Percentiles rank a stretch among this genome's conserved stretches.
Conservation (phyloP, 2,797 vertebrate species). For the Steatocranus sp. region DNA sequence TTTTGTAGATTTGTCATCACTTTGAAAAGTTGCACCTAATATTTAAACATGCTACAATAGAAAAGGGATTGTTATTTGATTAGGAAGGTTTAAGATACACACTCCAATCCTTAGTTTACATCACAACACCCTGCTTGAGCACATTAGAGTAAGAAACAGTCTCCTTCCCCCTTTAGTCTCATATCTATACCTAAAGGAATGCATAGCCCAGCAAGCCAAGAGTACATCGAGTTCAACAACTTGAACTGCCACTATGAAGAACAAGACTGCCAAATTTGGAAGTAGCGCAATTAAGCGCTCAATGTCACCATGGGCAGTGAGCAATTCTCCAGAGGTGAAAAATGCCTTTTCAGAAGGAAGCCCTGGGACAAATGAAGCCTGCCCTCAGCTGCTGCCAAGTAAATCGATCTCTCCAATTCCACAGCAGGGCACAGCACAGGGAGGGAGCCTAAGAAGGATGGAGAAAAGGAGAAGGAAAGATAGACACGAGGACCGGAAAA, state of each 20-base stretch:
- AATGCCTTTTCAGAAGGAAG: constrained; percentile 69
- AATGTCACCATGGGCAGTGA: constrained; percentile 62
- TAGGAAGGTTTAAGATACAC: constrained; percentile 7
- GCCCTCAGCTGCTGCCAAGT: constrained; percentile 70
- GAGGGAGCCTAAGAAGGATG: constrained; percentile 24
- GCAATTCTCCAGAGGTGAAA: constrained; percentile 61
- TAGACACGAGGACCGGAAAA: constrained; percentile 9
- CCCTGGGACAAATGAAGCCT: constrained; percentile 65
- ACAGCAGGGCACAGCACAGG: constrained; percentile 46
- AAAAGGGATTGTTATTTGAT: not conserved
- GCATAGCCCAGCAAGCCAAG: constrained; percentile 37
- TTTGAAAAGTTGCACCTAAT: not conserved
- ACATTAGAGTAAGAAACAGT: constrained; percentile 43
- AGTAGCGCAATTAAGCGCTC: constrained; percentile 64
- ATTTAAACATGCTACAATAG: not conserved
- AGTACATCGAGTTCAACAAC: constrained; percentile 54
- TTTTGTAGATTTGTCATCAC: constrained; percentile 18
- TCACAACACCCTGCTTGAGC: constrained; percentile 6
- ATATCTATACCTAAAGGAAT: constrained; percentile 58
- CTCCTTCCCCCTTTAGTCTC: constrained; percentile 2
- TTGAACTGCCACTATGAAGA: constrained; percentile 55
- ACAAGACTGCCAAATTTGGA: constrained; percentile 63
- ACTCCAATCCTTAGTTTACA: constrained; percentile 12
- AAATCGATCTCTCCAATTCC: constrained; percentile 67
- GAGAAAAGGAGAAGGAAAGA: not conserved